phyloP scores from a whole-genome alignment of 2,113 vertebrate species.

The Globicephala melas region DNA sequence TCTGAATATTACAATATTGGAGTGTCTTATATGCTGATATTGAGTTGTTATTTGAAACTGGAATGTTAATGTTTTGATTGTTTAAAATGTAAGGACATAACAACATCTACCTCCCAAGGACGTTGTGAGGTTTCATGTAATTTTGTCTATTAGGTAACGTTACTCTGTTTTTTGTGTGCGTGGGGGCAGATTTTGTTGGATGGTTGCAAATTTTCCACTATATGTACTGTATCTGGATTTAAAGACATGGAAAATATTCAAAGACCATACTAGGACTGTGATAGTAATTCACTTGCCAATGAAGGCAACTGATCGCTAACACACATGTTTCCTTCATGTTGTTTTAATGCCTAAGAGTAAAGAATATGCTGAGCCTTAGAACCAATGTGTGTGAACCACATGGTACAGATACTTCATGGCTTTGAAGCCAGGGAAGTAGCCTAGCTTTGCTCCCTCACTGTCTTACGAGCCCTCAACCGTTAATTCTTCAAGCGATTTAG shows the following conservation, averaged over 20 bases:
- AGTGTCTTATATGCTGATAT: background rate
- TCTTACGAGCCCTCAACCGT: background rate
- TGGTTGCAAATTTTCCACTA: background rate
- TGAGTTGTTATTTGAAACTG: background rate
- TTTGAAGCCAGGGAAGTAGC: background rate
- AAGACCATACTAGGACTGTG: background rate
- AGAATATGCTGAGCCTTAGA: background rate
- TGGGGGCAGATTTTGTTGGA: background rate
- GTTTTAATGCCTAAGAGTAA: background rate
- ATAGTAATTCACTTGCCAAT: background rate
- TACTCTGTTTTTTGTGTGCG: background rate
- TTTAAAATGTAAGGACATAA: background rate
- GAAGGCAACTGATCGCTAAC: background rate
- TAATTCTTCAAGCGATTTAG: background rate
- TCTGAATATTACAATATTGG: background rate
- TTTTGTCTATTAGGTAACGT: background rate
- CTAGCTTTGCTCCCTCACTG: background rate
- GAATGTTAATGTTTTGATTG: slow-evolving; percentile 26
- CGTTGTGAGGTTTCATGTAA: slow-evolving; percentile 22
- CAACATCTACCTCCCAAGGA: background rate
- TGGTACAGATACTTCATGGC: background rate
- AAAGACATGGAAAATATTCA: background rate
- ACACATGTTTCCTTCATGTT: background rate
- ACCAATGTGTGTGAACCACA: background rate
- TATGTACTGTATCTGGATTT: background rate